phyloP scores from a whole-genome alignment of 2,113 vertebrate genomes.

The Serilophus lunatus region DNA sequence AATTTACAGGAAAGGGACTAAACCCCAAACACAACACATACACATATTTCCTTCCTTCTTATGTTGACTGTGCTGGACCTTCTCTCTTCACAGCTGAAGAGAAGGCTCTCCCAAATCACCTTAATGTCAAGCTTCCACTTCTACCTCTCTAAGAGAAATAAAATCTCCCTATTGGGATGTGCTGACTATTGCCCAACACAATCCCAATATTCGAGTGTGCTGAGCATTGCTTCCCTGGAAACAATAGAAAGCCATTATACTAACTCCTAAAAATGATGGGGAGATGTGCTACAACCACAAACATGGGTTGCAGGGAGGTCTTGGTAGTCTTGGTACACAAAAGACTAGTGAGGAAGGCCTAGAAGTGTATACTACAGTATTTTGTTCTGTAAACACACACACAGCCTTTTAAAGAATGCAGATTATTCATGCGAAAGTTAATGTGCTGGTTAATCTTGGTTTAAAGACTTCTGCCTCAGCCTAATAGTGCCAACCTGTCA shows the following conservation, averaged over 20 bases:
- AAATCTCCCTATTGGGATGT: neutral
- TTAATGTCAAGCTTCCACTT: neutral
- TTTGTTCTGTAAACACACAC: neutral
- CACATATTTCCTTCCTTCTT: neutral
- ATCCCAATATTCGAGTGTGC: neutral
- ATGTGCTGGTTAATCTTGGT: neutral
- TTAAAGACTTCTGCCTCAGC: neutral
- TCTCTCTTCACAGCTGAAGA: neutral
- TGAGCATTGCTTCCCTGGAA: neutral
- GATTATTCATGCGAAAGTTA: neutral
- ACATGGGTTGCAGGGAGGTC: neutral
- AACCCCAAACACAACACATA: neutral
- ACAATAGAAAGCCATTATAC: neutral
- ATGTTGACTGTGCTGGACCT: accelerated
- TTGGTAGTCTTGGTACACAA: neutral
- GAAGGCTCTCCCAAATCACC: neutral
- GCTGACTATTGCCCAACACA: neutral
- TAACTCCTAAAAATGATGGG: accelerated
- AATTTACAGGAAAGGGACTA: neutral
- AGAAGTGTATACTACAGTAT: neutral
- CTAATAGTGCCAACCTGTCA: neutral
- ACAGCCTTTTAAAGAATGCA: neutral
- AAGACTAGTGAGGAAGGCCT: neutral
- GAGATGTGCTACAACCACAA: neutral
- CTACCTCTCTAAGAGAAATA: neutral